Percentiles rank a stretch among this genome's conserved stretches.
Evolutionary conservation across 2,113 vertebrate genomes (phyloP).

Genomic region (Gopherus evgoodei): DNA sequence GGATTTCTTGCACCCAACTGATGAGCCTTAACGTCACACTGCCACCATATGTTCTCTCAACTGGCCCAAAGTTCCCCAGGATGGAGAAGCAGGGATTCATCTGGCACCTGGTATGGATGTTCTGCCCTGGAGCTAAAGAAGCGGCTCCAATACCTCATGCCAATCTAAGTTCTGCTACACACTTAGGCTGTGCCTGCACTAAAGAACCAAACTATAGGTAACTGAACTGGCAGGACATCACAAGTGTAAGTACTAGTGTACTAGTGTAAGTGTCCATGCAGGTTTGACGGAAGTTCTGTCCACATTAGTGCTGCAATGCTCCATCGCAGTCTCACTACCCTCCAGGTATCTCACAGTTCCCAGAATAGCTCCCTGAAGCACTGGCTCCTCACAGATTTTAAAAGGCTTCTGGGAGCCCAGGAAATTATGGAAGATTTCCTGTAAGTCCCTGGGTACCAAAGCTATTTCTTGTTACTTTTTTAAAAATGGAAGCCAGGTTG

Average conservation of each 20-base stretch:
- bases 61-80: not conserved
- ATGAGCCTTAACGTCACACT: not conserved
- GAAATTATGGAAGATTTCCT: not conserved
- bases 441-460: not conserved
- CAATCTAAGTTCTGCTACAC: rapidly evolving
- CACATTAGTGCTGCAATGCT: not conserved
- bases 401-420: not conserved
- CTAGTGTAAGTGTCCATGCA: not conserved
- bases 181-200: not conserved
- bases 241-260: not conserved
- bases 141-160: not conserved
- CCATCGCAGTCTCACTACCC: not conserved
- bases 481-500: not conserved
- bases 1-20: not conserved
- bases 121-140: not conserved
- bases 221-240: not conserved
- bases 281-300: not conserved
- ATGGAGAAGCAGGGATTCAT: not conserved
- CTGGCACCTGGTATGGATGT: not conserved
- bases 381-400: not conserved
- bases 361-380: not conserved
- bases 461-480: not conserved
- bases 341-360: not conserved
- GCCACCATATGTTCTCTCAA: not conserved
- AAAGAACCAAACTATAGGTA: not conserved